These are phyloP conservation scores for Leptopilina drosophilae DNA, from an alignment of 2,888 invertebrate species.

Conservation along the genomic window DNA sequence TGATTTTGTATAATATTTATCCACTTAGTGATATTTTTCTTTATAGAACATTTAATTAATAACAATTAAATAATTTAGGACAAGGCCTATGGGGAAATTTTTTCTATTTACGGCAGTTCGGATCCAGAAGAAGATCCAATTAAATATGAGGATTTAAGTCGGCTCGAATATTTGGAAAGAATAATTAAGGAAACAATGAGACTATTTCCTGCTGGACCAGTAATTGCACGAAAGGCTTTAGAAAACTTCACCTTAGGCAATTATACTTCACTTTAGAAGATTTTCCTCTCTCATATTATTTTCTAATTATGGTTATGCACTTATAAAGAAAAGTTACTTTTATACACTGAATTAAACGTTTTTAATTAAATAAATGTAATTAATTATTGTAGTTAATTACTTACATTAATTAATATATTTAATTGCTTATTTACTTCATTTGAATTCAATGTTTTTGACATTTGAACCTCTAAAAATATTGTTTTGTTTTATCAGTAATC, in stretches of 20 bases:
- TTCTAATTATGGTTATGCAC: too few relatives aligned
- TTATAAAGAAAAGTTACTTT: too few relatives aligned
- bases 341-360: too few relatives aligned
- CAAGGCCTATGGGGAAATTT: conserved; percentile 75
- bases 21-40: not conserved
- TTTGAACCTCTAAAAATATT: too few relatives aligned
- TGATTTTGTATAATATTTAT: too few relatives aligned
- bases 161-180: conserved; percentile 79
- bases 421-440: too few relatives aligned
- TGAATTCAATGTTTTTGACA: too few relatives aligned
- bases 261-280: not conserved
- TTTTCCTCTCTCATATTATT: too few relatives aligned
- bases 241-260: conserved; percentile 78
- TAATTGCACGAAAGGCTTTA: conserved; percentile 77
- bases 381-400: too few relatives aligned
- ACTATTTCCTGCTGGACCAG: conserved; percentile 79
- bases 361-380: too few relatives aligned
- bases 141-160: conserved; percentile 78
- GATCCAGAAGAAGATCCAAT: conserved; percentile 73
- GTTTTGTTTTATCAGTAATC: too few relatives aligned
- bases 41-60: not conserved
- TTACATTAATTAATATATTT: too few relatives aligned
- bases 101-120: conserved; percentile 75
- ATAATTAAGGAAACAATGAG: conserved; percentile 81
- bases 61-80: conserved; percentile 61